phyloP scores from a whole-genome alignment of 2,797 vertebrate genomes.

The Ambastaia sidthimunki region DNA sequence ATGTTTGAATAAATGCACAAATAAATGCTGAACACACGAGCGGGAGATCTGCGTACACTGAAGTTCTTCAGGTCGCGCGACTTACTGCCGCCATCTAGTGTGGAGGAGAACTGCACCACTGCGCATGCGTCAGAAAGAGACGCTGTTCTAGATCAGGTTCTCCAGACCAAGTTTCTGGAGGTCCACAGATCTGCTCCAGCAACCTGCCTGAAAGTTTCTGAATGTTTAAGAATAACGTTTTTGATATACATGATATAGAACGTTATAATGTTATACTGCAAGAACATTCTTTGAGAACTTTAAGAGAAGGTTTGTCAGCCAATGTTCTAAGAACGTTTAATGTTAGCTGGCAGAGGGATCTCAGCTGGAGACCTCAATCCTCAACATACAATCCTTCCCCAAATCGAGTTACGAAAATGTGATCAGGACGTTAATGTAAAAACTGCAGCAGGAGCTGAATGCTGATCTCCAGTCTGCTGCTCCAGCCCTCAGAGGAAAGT shows the following conservation, averaged over 20 bases:
- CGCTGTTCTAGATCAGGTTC: too few relatives aligned
- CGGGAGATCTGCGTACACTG: slow-evolving; percentile 52
- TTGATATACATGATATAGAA: too few relatives aligned
- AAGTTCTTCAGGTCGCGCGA: not conserved
- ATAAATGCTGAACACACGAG: too few relatives aligned
- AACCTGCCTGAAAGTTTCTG: too few relatives aligned
- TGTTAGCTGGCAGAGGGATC: not conserved
- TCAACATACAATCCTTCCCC: slow-evolving; percentile 18
- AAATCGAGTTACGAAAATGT: slow-evolving; percentile 72
- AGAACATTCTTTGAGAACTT: too few relatives aligned
- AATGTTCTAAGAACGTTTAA: not conserved
- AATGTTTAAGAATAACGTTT: too few relatives aligned
- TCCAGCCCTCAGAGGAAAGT: slow-evolving; percentile 26
- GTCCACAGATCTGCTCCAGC: too few relatives aligned
- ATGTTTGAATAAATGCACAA: too few relatives aligned
- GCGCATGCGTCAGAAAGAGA: too few relatives aligned
- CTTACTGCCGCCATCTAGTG: slow-evolving; percentile 49
- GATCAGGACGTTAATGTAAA: slow-evolving; percentile 69
- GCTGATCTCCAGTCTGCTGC: slow-evolving; percentile 54
- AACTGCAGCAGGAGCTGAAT: slow-evolving; percentile 51
- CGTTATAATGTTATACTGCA: too few relatives aligned
- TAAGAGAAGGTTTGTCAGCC: too few relatives aligned
- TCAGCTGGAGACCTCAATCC: not conserved
- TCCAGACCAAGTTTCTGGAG: too few relatives aligned
- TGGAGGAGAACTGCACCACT: not conserved